These are phyloP conservation scores for Harpagifer antarcticus DNA, from an alignment of 2,797 vertebrate species.

Conservation along the genomic window DNA sequence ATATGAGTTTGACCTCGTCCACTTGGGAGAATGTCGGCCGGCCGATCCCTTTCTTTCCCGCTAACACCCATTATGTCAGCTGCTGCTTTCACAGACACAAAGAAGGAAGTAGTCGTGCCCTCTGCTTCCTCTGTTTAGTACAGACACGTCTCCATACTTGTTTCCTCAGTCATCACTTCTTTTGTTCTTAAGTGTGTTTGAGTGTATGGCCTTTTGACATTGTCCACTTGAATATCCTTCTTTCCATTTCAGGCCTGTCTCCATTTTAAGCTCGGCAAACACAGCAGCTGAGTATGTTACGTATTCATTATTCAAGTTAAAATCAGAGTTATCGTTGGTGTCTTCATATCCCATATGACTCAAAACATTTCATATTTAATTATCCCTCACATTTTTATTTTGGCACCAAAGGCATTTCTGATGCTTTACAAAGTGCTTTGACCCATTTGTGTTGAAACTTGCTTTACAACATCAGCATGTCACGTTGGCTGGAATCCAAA, in stretches of 20 bases:
- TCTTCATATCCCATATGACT: background rate
- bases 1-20: conserved; percentile 75
- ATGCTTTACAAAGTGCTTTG: conserved; percentile 29
- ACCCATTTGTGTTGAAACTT: conserved; percentile 30
- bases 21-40: conserved; percentile 41
- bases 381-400: background rate
- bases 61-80: conserved; percentile 28
- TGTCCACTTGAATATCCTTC: background rate
- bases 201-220: background rate
- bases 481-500: conserved; percentile 44
- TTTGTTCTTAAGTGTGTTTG: conserved; percentile 18
- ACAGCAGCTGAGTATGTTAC: background rate
- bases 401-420: background rate
- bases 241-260: conserved; percentile 4
- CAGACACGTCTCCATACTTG: conserved; percentile 23
- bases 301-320: background rate
- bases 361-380: background rate
- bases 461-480: conserved; percentile 24
- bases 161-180: conserved; percentile 36
- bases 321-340: background rate
- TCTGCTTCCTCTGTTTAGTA: conserved; percentile 54
- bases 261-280: background rate
- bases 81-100: conserved; percentile 49
- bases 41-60: conserved; percentile 43
- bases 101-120: conserved; percentile 63